phyloP scores from a whole-genome alignment of 2,113 vertebrate species.

The Coreoperca whiteheadi region DNA sequence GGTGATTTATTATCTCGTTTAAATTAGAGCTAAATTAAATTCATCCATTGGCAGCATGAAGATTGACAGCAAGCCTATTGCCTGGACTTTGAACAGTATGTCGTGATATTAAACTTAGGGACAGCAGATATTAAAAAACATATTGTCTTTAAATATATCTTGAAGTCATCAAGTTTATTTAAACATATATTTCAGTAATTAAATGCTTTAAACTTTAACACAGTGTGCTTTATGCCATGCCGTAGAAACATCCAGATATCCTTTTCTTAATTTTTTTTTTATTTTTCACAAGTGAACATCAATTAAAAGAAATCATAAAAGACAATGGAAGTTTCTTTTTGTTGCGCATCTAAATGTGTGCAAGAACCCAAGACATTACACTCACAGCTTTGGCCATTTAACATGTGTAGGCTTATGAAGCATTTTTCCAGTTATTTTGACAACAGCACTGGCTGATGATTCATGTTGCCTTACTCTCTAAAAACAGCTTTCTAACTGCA shows the following conservation, averaged over 20 bases:
- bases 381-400: slow-evolving; percentile 9
- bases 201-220: not conserved
- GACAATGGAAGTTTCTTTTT: not conserved
- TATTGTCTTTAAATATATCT: not conserved
- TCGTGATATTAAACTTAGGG: not conserved
- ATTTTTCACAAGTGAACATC: not conserved
- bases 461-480: slow-evolving; percentile 6
- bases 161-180: not conserved
- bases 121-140: not conserved
- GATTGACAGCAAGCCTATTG: not conserved
- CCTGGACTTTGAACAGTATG: not conserved
- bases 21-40: slow-evolving; percentile 26
- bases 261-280: not conserved
- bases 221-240: no score
- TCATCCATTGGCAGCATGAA: not conserved
- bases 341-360: slow-evolving; percentile 1
- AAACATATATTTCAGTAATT: not conserved
- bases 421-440: slow-evolving; percentile 10
- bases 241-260: not conserved
- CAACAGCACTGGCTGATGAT: slow-evolving; percentile 1
- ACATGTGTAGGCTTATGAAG: not conserved
- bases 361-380: not conserved
- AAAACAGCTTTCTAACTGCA: slow-evolving; percentile 40
- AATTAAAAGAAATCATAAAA: not conserved
- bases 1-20: slow-evolving; percentile 29